Percentiles rank a stretch among this genome's conserved stretches.
Evolutionary conservation across 2,113 vertebrate genomes (phyloP).

Genomic region (Anoplopoma fimbria): DNA sequence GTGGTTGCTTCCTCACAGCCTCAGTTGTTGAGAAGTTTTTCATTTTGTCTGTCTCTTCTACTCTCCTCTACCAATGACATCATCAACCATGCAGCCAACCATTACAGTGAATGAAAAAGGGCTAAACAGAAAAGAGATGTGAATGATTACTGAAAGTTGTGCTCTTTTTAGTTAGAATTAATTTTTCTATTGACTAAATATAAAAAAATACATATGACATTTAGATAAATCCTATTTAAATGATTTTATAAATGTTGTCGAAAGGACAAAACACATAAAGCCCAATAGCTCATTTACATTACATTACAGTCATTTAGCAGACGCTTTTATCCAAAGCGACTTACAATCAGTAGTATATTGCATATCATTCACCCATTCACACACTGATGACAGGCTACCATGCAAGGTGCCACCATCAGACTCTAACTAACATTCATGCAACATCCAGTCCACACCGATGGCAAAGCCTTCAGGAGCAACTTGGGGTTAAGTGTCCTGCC

Average conservation of each 20-base stretch:
- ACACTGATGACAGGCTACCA: too few species aligned
- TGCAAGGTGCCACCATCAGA: too few species aligned
- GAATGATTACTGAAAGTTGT: neutral
- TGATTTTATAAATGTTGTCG: neutral
- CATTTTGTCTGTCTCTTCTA: neutral
- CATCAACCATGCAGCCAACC: neutral
- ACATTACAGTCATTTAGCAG: too few species aligned
- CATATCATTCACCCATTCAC: too few species aligned
- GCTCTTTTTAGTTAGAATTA: neutral
- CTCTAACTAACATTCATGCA: too few species aligned
- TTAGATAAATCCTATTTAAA: neutral
- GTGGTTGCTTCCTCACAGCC: conserved; percentile 26
- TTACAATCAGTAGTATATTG: too few species aligned
- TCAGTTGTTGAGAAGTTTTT: conserved; percentile 1
- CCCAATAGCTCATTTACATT: neutral
- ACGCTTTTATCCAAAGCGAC: too few species aligned
- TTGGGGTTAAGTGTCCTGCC: too few species aligned
- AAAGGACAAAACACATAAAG: neutral
- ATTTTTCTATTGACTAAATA: neutral
- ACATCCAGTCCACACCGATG: too few species aligned
- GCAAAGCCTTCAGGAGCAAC: too few species aligned
- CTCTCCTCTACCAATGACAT: conserved; percentile 17
- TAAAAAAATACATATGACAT: neutral
- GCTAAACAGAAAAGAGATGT: neutral
- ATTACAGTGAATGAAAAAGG: neutral